A percentile compares a stretch with the other conserved stretches of the same genome.
Evolutionary conservation across 2,888 invertebrate genomes (phyloP).

Genomic region (Chirona hameri): DNA sequence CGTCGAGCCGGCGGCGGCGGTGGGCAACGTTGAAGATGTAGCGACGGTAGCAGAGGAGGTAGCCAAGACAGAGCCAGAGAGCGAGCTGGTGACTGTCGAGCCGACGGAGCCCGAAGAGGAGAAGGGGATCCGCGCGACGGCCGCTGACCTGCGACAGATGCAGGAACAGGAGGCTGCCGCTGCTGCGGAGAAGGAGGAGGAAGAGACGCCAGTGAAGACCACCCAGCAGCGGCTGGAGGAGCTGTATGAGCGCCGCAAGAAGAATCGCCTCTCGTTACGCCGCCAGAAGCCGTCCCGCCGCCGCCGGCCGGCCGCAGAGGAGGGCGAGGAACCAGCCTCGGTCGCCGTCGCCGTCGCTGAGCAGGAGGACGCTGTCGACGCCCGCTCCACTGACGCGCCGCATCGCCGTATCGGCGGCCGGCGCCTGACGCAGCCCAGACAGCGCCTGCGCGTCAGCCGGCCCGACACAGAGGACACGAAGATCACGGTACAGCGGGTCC

Average conservation of each 20-base stretch:
- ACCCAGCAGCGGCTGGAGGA: neutral
- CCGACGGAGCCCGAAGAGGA: constrained; percentile 77
- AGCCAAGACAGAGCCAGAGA: neutral
- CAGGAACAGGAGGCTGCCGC: neutral
- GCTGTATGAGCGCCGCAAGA: neutral
- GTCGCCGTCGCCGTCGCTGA: constrained; percentile 34
- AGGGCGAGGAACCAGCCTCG: neutral
- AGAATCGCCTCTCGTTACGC: neutral
- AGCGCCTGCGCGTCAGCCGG: constrained; percentile 41
- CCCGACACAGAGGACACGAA: constrained; percentile 41
- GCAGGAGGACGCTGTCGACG: constrained; percentile 31
- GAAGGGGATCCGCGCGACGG: constrained; percentile 53
- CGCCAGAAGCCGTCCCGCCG: constrained; percentile 31
- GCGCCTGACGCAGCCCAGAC: constrained; percentile 40
- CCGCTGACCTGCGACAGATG: neutral
- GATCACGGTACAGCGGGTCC: constrained; percentile 41
- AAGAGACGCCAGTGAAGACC: neutral
- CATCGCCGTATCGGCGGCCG: constrained; percentile 32
- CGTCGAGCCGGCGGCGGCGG: neutral
- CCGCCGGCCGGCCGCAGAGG: constrained; percentile 30
- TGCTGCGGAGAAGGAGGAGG: neutral
- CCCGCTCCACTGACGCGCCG: constrained; percentile 30
- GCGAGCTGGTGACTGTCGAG: constrained; percentile 62
- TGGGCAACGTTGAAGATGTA: neutral
- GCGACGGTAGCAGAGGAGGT: neutral